phyloP scores from a whole-genome alignment of 2,113 vertebrate species.

The Hippoglossus stenolepis region DNA sequence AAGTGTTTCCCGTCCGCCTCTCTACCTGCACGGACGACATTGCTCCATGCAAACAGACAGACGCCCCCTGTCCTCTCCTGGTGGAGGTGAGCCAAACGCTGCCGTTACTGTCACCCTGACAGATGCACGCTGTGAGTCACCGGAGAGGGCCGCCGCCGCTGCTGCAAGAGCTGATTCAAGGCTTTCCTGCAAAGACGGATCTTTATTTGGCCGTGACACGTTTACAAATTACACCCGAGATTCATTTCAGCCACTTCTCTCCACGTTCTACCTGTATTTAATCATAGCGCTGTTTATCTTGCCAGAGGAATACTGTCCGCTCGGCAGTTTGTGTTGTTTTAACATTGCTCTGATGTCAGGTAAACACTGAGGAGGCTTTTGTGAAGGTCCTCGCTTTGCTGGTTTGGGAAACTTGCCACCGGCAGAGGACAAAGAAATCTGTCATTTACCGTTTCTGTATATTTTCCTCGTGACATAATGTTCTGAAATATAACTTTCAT shows the following conservation, averaged over 20 bases:
- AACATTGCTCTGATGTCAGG: slow-evolving; percentile 47
- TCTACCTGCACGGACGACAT: slow-evolving; percentile 34
- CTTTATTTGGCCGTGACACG: slow-evolving; percentile 37
- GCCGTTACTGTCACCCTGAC: slow-evolving; percentile 63
- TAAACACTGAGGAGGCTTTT: slow-evolving; percentile 31
- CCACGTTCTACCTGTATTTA: slow-evolving; percentile 13
- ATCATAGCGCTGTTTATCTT: slow-evolving; percentile 21
- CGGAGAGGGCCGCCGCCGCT: slow-evolving; percentile 2
- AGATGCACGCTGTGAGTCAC: slow-evolving; percentile 51
- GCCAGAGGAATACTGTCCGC: slow-evolving; percentile 6
- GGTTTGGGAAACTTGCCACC: slow-evolving; percentile 15
- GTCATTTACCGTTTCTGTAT: background rate
- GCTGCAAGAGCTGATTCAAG: slow-evolving; percentile 66
- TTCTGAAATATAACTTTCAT: background rate
- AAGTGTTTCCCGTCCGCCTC: slow-evolving; percentile 38
- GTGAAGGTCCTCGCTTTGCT: slow-evolving; percentile 37
- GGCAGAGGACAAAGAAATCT: slow-evolving; percentile 34
- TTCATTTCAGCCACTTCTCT: slow-evolving; percentile 49
- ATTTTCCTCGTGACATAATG: background rate
- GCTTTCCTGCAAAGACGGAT: slow-evolving; percentile 48
- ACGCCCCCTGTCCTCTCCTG: background rate
- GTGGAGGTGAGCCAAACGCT: slow-evolving; percentile 54
- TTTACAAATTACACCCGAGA: slow-evolving; percentile 61
- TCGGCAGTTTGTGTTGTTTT: slow-evolving; percentile 32
- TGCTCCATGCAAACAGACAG: slow-evolving; percentile 34